Evolutionary conservation across 2,797 vertebrate species (phyloP).

Genomic region (Lagodon rhomboides): DNA sequence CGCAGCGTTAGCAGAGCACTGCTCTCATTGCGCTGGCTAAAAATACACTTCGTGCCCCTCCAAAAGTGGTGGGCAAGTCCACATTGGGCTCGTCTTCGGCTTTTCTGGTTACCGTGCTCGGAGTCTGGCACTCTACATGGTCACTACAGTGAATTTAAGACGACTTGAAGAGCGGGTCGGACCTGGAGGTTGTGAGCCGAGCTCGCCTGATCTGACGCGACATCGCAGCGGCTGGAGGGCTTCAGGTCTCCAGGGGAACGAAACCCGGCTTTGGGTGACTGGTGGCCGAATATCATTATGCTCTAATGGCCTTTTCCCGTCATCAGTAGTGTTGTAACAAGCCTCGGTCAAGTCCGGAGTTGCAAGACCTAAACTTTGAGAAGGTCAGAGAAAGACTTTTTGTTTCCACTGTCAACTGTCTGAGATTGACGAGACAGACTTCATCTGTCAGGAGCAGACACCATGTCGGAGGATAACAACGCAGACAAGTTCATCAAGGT

Average conservation of each 20-base stretch:
- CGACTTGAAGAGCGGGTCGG: slow-evolving; percentile 78
- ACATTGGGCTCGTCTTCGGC: slow-evolving; percentile 36
- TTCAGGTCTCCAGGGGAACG: slow-evolving; percentile 50
- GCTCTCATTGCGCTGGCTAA: slow-evolving; percentile 68
- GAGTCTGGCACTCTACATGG: slow-evolving; percentile 81
- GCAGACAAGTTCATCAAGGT: slow-evolving; percentile 96
- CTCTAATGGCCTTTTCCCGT: slow-evolving; percentile 69
- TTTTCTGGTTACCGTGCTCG: slow-evolving; percentile 55
- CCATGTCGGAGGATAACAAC: slow-evolving; percentile 92
- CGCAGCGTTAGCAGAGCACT: slow-evolving; percentile 44
- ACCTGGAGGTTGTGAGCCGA: slow-evolving; percentile 72
- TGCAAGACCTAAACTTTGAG: slow-evolving; percentile 43
- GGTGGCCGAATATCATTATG: slow-evolving; percentile 54
- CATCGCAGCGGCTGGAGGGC: slow-evolving; percentile 55
- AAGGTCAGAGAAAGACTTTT: slow-evolving; percentile 58
- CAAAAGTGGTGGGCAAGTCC: slow-evolving; percentile 65
- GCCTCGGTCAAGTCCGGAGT: slow-evolving; percentile 40
- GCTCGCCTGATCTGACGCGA: slow-evolving; percentile 61
- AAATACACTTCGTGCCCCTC: slow-evolving; percentile 72
- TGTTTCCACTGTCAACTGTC: slow-evolving; percentile 65
- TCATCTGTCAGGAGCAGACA: slow-evolving; percentile 59
- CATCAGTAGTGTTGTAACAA: slow-evolving; percentile 58
- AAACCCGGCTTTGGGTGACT: slow-evolving; percentile 48
- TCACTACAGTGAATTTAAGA: slow-evolving; percentile 73
- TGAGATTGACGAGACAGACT: slow-evolving; percentile 49